These are phyloP conservation scores for Eriosoma lanigerum DNA, from an alignment of 1,140 invertebrate species.

Conservation along the genomic window DNA sequence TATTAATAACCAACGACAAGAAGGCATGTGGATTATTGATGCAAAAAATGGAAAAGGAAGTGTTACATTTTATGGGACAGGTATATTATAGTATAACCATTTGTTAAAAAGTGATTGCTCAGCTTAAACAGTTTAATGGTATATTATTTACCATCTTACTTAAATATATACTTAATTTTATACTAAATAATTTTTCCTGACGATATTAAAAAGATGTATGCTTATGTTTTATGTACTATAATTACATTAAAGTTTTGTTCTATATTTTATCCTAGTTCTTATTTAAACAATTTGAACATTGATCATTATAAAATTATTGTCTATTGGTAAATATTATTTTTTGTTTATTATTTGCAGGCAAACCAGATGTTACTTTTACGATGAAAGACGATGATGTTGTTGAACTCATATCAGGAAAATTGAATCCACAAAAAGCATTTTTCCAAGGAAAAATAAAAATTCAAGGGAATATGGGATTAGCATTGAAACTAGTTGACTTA, in stretches of 20 bases:
- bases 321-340: background rate
- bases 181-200: no score
- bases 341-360: conserved; percentile 62
- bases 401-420: conserved; percentile 83
- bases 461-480: conserved; percentile 93
- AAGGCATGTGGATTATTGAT: conserved; percentile 87
- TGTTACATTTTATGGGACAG: conserved; percentile 76
- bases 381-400: conserved; percentile 83
- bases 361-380: conserved; percentile 89
- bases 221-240: no score
- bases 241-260: no score
- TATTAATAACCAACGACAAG: conserved; percentile 71
- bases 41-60: conserved; percentile 84
- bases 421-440: conserved; percentile 95
- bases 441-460: conserved; percentile 97
- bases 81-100: conserved; percentile 58
- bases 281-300: no score
- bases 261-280: no score
- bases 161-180: no score
- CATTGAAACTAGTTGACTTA: conserved; percentile 89
- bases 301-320: no score
- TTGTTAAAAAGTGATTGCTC: background rate
- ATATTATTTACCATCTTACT: no score
- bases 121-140: no score
- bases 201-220: no score